phyloP scores from a whole-genome alignment of 37 sponge, comb jelly and placozoan genomes.

The Eunapius fragilis region DNA sequence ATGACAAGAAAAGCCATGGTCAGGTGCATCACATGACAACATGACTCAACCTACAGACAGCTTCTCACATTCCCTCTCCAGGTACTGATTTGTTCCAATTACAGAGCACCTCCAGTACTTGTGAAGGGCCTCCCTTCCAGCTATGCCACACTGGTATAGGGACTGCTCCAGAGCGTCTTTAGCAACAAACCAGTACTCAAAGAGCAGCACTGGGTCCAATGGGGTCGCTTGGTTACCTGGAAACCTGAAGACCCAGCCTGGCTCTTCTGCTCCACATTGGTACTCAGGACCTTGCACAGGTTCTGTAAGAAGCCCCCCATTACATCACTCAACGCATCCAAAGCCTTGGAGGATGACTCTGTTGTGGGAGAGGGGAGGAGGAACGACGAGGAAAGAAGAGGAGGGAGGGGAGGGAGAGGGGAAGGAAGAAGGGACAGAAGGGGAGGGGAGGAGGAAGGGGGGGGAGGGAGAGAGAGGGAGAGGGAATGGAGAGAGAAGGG shows the following conservation, averaged over 20 bases:
- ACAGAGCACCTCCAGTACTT: conserved; percentile 38
- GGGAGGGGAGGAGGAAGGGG: background rate
- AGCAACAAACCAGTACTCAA: background rate
- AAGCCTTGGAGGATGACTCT: conserved; percentile 49
- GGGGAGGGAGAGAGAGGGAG: background rate
- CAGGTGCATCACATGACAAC: too few species aligned
- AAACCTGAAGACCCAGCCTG: conserved; percentile 34
- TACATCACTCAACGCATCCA: conserved; percentile 54
- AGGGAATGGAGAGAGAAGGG: background rate
- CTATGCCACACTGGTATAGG: conserved; percentile 37
- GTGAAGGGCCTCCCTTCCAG: conserved; percentile 45
- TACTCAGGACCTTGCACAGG: conserved; percentile 19
- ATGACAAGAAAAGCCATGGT: too few species aligned
- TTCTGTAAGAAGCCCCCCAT: conserved; percentile 45
- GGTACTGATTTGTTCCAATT: too few species aligned
- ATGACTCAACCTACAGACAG: too few species aligned
- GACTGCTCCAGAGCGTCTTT: conserved; percentile 60
- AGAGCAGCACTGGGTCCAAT: background rate
- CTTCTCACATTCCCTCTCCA: too few species aligned
- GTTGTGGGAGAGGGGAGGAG: background rate
- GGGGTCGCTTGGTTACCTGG: conserved; percentile 12
- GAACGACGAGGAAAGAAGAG: too few species aligned
- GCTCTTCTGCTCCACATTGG: conserved; percentile 31
- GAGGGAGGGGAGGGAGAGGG: too few species aligned
- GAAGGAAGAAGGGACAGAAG: too few species aligned